These are phyloP conservation scores for Ptychochromis oligacanthus DNA, from an alignment of 2,113 vertebrate species.

Conservation along the genomic window DNA sequence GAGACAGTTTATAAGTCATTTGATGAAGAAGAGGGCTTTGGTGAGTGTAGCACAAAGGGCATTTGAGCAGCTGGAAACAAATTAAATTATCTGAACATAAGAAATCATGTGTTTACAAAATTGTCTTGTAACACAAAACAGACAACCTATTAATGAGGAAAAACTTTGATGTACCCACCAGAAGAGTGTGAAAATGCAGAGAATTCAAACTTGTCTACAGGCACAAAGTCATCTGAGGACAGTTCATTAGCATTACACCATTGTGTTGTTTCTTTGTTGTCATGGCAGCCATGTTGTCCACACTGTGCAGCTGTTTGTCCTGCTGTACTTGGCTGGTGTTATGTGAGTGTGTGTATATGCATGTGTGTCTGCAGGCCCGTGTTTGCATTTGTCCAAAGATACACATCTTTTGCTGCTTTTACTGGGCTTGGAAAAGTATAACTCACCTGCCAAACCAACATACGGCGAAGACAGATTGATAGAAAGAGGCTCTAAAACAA, in stretches of 20 bases:
- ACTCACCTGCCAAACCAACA: conserved; percentile 43
- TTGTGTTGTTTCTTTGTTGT: conserved; percentile 60
- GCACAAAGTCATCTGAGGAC: conserved; percentile 54
- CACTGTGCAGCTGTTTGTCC: conserved; percentile 66
- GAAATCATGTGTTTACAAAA: conserved; percentile 9
- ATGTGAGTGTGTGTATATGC: conserved; percentile 34
- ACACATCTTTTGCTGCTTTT: conserved; percentile 27
- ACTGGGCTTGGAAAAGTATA: conserved; percentile 12
- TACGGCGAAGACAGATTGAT: conserved; percentile 29
- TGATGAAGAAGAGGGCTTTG: conserved; percentile 88
- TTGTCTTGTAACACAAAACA: conserved; percentile 45
- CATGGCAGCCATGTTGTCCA: conserved; percentile 48
- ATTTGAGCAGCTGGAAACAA: conserved; percentile 29
- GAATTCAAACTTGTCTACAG: conserved; percentile 33
- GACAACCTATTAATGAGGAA: conserved; percentile 23
- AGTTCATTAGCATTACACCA: conserved; percentile 49
- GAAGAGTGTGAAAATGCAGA: conserved; percentile 33
- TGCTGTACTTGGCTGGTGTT: conserved; percentile 34
- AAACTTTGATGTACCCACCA: conserved; percentile 35
- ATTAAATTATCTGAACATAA: conserved; percentile 4
- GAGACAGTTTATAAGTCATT: conserved; percentile 87
- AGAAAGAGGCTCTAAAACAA: conserved; percentile 46
- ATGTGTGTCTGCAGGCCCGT: conserved; percentile 12
- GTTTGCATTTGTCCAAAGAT: conserved; percentile 33
- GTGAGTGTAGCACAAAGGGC: conserved; percentile 74